Conservation (phyloP, 2,888 invertebrate genomes). For the Orchesellides sinensis region DNA sequence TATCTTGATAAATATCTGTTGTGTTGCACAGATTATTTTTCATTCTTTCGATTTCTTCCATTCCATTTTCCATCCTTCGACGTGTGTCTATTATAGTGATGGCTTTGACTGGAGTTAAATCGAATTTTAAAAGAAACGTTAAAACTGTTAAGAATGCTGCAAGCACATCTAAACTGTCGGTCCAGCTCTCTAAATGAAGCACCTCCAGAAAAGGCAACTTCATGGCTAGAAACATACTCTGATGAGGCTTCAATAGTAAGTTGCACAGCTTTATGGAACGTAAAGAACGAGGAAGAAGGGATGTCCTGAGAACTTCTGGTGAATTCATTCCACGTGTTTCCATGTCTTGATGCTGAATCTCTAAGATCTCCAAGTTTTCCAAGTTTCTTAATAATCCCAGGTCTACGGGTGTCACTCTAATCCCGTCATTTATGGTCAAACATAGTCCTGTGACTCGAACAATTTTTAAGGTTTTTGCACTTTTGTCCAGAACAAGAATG, state of each 20-base stretch:
- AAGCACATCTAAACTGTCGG: slow-evolving; percentile 36
- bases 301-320: slow-evolving; percentile 30
- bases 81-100: slow-evolving; percentile 34
- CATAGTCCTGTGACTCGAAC: slow-evolving; percentile 35
- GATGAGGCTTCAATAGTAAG: slow-evolving; percentile 54
- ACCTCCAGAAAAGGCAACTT: slow-evolving; percentile 40
- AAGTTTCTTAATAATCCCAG: slow-evolving; percentile 39
- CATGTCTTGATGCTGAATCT: slow-evolving; percentile 45
- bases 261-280: slow-evolving; percentile 46
- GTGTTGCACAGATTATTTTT: slow-evolving; percentile 14
- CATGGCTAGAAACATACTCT: slow-evolving; percentile 58
- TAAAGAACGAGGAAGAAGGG: slow-evolving; percentile 41
- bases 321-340: slow-evolving; percentile 42
- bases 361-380: slow-evolving; percentile 29
- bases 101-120: slow-evolving; percentile 34
- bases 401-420: slow-evolving; percentile 51
- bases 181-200: slow-evolving; percentile 51
- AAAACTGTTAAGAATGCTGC: slow-evolving; percentile 43
- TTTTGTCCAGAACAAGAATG: slow-evolving; percentile 36
- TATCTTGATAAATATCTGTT: not conserved
- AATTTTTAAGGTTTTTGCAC: slow-evolving; percentile 24
- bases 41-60: slow-evolving; percentile 33
- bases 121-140: slow-evolving; percentile 60
- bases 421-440: slow-evolving; percentile 35
- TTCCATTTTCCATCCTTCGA: slow-evolving; percentile 55